Conservation (phyloP, 2,797 vertebrate species). For the Tolypeutes matacus region DNA sequence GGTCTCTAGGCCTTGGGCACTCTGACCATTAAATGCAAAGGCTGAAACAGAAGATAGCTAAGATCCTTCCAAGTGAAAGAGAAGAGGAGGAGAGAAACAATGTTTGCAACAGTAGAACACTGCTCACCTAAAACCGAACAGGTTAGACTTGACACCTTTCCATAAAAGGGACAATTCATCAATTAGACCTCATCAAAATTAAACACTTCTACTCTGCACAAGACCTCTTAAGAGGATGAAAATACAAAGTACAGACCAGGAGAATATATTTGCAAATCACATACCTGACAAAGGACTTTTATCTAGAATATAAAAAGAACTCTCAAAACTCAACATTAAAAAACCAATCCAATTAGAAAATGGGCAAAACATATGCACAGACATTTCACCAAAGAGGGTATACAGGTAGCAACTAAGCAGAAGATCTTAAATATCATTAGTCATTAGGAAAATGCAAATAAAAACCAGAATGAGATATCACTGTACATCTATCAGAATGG, state of each 20-base stretch:
- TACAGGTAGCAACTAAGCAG: background rate
- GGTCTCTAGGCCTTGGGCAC: background rate
- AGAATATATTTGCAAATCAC: background rate
- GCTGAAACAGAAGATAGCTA: background rate
- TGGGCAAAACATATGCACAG: too few species aligned
- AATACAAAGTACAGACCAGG: background rate
- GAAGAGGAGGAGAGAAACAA: rapidly evolving
- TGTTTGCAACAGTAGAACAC: background rate
- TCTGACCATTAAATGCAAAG: background rate
- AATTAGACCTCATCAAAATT: rapidly evolving
- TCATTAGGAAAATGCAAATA: background rate
- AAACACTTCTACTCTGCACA: too few species aligned
- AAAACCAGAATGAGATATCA: rapidly evolving
- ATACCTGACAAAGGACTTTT: background rate
- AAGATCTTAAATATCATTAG: rapidly evolving
- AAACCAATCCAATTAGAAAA: background rate
- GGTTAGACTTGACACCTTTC: too few species aligned
- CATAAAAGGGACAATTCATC: background rate
- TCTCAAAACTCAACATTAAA: background rate
- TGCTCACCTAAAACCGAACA: background rate
- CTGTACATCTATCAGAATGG: rapidly evolving
- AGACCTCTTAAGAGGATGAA: background rate
- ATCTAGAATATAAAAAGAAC: too few species aligned
- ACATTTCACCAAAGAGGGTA: background rate
- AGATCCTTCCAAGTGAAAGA: background rate